Conservation (phyloP, 64 coral and sea anemone species). For the Acropora yongei region DNA sequence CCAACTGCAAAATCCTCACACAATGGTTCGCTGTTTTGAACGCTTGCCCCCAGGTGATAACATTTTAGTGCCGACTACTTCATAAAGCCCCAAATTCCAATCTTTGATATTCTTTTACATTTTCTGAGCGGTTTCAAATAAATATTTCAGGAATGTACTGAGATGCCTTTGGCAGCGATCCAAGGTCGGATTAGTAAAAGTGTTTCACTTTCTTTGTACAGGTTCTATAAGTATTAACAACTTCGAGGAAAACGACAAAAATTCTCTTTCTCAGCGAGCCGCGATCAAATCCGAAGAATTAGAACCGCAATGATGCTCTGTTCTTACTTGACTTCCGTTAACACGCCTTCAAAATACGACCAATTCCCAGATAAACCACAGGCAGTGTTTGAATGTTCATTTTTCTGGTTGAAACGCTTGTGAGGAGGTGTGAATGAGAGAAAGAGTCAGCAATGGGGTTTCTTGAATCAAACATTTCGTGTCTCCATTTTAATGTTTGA, state of each 20-base stretch:
- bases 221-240: neutral
- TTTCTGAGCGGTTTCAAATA: neutral
- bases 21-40: conserved; percentile 10
- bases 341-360: neutral
- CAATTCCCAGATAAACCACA: neutral
- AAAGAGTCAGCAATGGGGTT: neutral
- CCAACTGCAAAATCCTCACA: conserved; percentile 27
- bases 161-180: neutral
- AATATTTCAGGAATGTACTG: neutral
- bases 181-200: neutral
- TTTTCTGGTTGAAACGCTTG: neutral
- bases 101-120: neutral
- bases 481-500: neutral
- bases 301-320: neutral
- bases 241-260: neutral
- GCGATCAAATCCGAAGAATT: neutral
- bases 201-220: neutral
- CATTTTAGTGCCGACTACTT: neutral
- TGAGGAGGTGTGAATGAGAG: too few relatives aligned
- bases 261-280: neutral
- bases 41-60: neutral
- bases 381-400: neutral
- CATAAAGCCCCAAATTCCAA: neutral
- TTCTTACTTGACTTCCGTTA: neutral
- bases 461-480: neutral